Evolutionary conservation across 1,140 invertebrate species (phyloP).

Genomic region (Camponotus vicinus): DNA sequence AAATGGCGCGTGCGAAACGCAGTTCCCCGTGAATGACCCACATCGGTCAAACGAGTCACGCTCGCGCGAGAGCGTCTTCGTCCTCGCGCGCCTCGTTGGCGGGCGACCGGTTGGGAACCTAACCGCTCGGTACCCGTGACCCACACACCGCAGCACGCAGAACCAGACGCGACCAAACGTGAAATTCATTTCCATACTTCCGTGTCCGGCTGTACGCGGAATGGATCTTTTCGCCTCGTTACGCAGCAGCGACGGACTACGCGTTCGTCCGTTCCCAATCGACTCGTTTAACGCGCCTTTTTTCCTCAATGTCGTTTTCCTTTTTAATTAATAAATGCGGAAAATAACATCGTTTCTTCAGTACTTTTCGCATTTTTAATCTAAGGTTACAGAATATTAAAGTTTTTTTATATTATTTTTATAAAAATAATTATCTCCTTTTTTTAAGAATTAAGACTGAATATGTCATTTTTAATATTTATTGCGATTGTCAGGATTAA

Average conservation of each 20-base stretch:
- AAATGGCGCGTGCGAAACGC: constrained; percentile 86
- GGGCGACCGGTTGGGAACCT: constrained; percentile 22
- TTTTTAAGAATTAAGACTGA: no score
- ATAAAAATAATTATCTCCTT: neutral
- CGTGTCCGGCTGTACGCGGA: constrained; percentile 58
- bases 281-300: neutral
- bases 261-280: constrained; percentile 31
- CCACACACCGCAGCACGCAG: constrained; percentile 49
- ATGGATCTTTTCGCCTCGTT: constrained; percentile 58
- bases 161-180: constrained; percentile 67
- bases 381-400: neutral
- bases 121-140: constrained; percentile 36
- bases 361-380: neutral
- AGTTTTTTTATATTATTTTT: neutral
- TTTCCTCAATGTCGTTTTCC: neutral
- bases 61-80: constrained; percentile 47
- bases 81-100: constrained; percentile 7
- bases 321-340: neutral
- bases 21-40: constrained; percentile 72
- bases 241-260: constrained; percentile 45
- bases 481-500: neutral
- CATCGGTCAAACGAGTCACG: constrained; percentile 65
- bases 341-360: neutral
- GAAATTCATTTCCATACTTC: constrained; percentile 67
- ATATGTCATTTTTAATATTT: neutral